These are phyloP conservation scores for Leptinotarsa juncta DNA, from an alignment of 2,888 invertebrate genomes.

Conservation along the genomic window DNA sequence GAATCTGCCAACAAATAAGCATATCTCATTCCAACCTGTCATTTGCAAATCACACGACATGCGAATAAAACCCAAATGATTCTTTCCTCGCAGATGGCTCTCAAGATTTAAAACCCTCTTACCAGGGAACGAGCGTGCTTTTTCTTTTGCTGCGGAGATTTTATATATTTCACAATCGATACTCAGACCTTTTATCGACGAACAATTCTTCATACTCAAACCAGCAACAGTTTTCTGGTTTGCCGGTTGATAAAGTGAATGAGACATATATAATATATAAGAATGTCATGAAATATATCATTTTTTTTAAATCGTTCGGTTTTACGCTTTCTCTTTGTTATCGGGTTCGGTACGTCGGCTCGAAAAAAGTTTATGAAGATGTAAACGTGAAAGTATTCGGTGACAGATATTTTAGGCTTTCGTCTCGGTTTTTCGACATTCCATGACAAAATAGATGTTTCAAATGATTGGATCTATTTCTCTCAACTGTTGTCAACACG, in stretches of 20 bases:
- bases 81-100: constrained; percentile 4
- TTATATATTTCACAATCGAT: constrained; percentile 9
- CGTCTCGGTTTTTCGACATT: background rate
- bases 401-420: background rate
- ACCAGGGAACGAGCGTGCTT: background rate
- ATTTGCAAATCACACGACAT: too few species aligned
- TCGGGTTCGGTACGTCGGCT: constrained; percentile 16
- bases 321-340: constrained; percentile 29
- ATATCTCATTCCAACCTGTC: too few species aligned
- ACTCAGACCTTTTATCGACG: constrained; percentile 8
- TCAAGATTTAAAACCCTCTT: background rate
- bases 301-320: constrained; percentile 25
- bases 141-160: constrained; percentile 9
- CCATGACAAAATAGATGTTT: background rate
- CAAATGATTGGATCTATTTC: background rate
- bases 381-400: background rate
- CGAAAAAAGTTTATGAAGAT: background rate
- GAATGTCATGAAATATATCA: constrained; percentile 37
- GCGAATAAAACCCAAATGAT: background rate
- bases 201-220: constrained; percentile 32
- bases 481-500: background rate
- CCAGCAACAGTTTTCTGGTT: constrained; percentile 42
- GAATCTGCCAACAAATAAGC: too few species aligned
- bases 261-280: constrained; percentile 41
- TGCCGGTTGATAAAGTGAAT: constrained; percentile 39